phyloP scores from a whole-genome alignment of 2,113 vertebrate genomes.

The Oenanthe oenanthe region DNA sequence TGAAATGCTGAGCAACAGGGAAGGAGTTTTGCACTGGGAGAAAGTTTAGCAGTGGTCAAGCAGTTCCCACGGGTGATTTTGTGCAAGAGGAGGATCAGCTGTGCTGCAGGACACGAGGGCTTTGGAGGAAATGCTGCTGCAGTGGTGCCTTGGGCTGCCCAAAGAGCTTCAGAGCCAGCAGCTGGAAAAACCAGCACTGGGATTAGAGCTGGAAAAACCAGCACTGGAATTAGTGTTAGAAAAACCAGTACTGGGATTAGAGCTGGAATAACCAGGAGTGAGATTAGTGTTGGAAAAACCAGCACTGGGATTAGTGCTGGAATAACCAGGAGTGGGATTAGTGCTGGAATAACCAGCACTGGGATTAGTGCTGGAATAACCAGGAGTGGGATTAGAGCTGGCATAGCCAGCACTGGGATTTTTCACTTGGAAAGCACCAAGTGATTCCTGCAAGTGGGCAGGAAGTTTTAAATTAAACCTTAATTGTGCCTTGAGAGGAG shows the following conservation, averaged over 20 bases:
- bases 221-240: no score
- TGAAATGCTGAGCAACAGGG: constrained; percentile 33
- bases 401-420: not conserved
- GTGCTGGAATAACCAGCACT: not conserved
- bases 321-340: no score
- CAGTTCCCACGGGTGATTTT: not conserved
- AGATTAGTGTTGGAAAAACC: not conserved
- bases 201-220: not conserved
- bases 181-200: not conserved
- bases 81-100: not conserved
- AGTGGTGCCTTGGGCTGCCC: not conserved
- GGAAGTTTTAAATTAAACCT: not conserved
- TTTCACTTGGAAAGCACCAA: not conserved
- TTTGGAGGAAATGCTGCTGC: not conserved
- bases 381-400: not conserved
- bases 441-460: not conserved
- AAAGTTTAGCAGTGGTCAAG: not conserved
- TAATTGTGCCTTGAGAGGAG: not conserved
- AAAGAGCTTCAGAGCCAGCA: not conserved
- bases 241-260: no score
- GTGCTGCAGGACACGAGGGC: not conserved
- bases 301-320: not conserved
- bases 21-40: constrained; percentile 7
- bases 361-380: not conserved
- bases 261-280: no score